Evolutionary conservation across 2,113 vertebrate species (phyloP), one percentile per base, ranked within the genome.

Genomic region (Oplegnathus fasciatus): DNA sequence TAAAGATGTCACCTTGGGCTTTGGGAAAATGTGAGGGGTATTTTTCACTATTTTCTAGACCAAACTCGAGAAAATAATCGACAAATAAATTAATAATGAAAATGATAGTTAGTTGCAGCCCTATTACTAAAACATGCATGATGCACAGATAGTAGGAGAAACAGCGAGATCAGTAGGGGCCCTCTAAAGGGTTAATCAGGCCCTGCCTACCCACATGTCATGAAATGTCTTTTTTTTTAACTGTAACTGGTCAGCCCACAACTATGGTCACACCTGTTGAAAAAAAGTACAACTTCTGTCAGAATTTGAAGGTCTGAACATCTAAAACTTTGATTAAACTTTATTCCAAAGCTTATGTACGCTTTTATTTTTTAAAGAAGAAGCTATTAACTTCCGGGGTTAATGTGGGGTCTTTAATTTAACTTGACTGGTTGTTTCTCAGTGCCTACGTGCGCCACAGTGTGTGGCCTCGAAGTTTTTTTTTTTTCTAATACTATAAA

Each of bases 301-400:
- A 40, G 9, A 24, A 13, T 40, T n/a, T 24, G 1, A 65, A 14
- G 20, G 11, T 66, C 32, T 9, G 37, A 64, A 64, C 37, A 24
- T 37, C 9, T 37, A 0, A 22, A 64, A 17, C 13, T 1, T 9
- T 15, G 0, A 24, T 17, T 0, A 3, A n/a, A 83, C 6, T 24
- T 65, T 58, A 1, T 34, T 15, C 14, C 6, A 54, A 0, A 4
- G 3, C 10, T 37, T 20, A 55, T 46, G 6, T 32, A 3, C 5
- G 20, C 77, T 90, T 88, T 90, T 91, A 88, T 83, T 90, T 82
- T 88, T 61, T 60, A 66, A 84, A 76, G 75, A 17, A 5, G 2
- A 9, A 1, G 0, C 22, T 1, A 4, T 58, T 2, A 46, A 87
- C 78, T 87, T 90, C 80, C 84, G 74, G 74, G 1, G 0, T 67